These are phyloP conservation scores for Cephalopachus bancanus DNA, from an alignment of 2,797 vertebrate genomes.

Conservation along the genomic window DNA sequence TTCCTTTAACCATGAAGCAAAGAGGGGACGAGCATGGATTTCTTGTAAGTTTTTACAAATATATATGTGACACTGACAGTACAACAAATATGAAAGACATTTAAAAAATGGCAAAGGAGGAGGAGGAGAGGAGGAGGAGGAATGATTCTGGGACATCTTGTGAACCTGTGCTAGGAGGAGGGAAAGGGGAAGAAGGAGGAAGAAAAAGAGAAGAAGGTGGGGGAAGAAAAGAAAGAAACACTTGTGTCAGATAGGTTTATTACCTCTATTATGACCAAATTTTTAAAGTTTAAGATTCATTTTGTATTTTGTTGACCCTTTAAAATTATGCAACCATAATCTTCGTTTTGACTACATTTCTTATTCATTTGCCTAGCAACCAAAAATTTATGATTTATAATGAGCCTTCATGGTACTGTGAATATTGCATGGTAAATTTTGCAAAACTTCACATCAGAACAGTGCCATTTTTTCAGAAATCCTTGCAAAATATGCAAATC, in stretches of 20 bases:
- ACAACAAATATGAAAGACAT: background rate
- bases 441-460: background rate
- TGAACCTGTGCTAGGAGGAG: background rate
- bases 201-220: too few species aligned
- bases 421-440: background rate
- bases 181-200: background rate
- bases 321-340: background rate
- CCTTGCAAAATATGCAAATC: background rate
- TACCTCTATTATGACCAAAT: background rate
- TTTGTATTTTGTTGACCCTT: constrained; percentile 21
- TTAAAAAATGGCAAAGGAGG: background rate
- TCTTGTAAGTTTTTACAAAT: background rate
- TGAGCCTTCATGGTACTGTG: background rate
- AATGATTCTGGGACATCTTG: background rate
- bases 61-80: background rate
- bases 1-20: background rate
- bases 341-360: background rate
- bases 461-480: background rate
- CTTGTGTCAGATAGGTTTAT: background rate
- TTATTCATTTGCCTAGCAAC: background rate
- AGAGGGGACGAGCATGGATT: background rate
- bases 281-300: constrained; percentile 41
- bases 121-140: too few species aligned
- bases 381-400: constrained; percentile 43
- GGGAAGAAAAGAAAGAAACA: background rate